Evolutionary conservation across 1,140 invertebrate species (phyloP).

Genomic region (Sarcophaga bullata): DNA sequence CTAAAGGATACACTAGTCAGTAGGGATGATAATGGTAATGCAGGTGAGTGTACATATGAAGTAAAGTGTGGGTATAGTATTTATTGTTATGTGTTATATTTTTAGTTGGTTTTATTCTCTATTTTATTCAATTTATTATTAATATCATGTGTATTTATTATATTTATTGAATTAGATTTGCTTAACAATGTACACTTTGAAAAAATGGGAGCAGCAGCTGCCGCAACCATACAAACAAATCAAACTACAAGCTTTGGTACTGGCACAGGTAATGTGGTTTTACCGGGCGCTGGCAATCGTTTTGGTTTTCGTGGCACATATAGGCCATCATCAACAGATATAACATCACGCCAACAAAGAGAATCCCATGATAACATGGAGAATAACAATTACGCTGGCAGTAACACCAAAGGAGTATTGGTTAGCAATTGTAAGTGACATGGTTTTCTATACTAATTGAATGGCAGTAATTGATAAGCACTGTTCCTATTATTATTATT

Average conservation of each 20-base stretch:
- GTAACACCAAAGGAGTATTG: constrained; percentile 43
- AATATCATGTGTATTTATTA: background rate
- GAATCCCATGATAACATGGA: constrained; percentile 49
- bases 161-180: constrained; percentile 30
- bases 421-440: constrained; percentile 61
- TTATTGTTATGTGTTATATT: background rate
- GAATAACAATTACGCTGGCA: constrained; percentile 44
- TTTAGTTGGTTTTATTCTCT: background rate
- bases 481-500: no score
- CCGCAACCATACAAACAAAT: constrained; percentile 38
- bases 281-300: constrained; percentile 52
- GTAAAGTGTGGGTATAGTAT: background rate
- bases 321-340: constrained; percentile 57
- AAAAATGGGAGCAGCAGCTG: constrained; percentile 57
- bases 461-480: no score
- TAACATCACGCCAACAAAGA: constrained; percentile 45
- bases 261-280: background rate
- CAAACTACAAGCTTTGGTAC: constrained; percentile 19
- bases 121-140: constrained; percentile 1
- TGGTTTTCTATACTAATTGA: no score
- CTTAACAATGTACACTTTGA: constrained; percentile 56
- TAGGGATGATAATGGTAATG: constrained; percentile 62
- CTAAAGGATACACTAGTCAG: background rate
- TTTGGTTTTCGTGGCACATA: constrained; percentile 61
- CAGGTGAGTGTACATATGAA: constrained; percentile 52